Evolutionary conservation across 2,888 invertebrate genomes (phyloP).

Genomic region (Lithophane leautieri): DNA sequence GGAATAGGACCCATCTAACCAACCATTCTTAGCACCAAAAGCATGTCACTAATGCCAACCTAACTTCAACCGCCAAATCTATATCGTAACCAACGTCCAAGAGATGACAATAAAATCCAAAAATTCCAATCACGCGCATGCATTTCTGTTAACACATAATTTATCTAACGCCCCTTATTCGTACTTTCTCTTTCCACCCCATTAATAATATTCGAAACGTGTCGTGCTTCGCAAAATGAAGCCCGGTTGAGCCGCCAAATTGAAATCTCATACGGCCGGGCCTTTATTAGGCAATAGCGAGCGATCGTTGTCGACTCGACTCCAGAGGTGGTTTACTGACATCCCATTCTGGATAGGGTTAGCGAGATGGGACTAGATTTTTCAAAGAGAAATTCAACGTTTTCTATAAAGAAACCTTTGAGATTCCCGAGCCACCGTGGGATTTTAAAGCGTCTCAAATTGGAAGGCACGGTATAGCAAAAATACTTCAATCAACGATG

Average conservation of each 20-base stretch:
- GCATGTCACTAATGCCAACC: too few relatives aligned
- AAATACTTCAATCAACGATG: not conserved
- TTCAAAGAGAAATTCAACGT: slow-evolving; percentile 16
- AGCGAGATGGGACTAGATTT: slow-evolving; percentile 44
- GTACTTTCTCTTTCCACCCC: slow-evolving; percentile 44
- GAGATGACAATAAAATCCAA: not conserved
- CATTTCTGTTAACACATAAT: slow-evolving; percentile 42
- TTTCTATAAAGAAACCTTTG: not conserved
- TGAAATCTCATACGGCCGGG: slow-evolving; percentile 80
- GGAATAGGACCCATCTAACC: not conserved
- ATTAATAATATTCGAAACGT: slow-evolving; percentile 64
- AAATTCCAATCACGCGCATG: slow-evolving; percentile 29
- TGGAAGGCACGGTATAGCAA: not conserved
- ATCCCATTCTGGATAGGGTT: slow-evolving; percentile 65
- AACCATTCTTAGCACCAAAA: not conserved
- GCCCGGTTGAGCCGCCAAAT: slow-evolving; percentile 73
- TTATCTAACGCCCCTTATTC: slow-evolving; percentile 40
- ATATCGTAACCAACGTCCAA: not conserved
- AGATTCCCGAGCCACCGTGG: not conserved
- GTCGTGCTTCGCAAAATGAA: slow-evolving; percentile 66
- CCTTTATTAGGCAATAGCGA: slow-evolving; percentile 82
- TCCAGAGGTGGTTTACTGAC: slow-evolving; percentile 72
- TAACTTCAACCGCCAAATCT: not conserved
- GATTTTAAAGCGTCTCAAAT: not conserved
- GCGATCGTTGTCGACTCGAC: slow-evolving; percentile 75